These are phyloP conservation scores for Drepana falcataria DNA, from an alignment of 2,888 invertebrate genomes.

Conservation along the genomic window DNA sequence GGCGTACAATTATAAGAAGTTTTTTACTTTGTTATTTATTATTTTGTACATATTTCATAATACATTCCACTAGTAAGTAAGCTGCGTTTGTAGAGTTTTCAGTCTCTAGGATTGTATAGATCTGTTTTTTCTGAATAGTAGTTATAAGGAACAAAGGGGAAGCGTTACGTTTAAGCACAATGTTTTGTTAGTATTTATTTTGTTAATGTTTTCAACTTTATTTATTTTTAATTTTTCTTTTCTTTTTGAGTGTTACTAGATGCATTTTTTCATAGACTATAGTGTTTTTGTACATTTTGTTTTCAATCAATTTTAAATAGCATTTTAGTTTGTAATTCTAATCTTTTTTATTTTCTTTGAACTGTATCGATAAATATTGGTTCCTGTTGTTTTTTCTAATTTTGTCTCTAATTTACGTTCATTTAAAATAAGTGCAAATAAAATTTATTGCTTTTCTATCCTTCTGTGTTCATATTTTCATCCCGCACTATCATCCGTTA, in stretches of 20 bases:
- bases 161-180: conserved; percentile 76
- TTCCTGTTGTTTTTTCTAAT: conserved; percentile 74
- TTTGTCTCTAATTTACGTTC: conserved; percentile 73
- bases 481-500: not conserved
- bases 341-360: conserved; percentile 20
- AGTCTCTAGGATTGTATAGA: conserved; percentile 11
- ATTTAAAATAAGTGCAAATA: conserved; percentile 67
- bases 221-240: conserved; percentile 44
- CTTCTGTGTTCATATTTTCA: conserved; percentile 37
- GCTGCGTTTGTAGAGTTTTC: conserved; percentile 8
- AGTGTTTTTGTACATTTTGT: conserved; percentile 40
- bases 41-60: conserved; percentile 45
- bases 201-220: conserved; percentile 63
- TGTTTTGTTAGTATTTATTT: conserved; percentile 72
- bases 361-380: conserved; percentile 48
- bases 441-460: conserved; percentile 70
- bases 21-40: conserved; percentile 31
- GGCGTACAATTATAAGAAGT: conserved; percentile 22
- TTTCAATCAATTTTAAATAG: conserved; percentile 28
- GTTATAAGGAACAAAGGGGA: conserved; percentile 50
- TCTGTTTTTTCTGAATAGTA: conserved; percentile 6
- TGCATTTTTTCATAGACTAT: conserved; percentile 25
- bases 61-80: conserved; percentile 49
- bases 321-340: conserved; percentile 24
- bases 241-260: conserved; percentile 53